Evolutionary conservation across 2,797 vertebrate genomes (phyloP), one percentile per base, ranked within the genome.

Genomic region (Coracias cyanogaster): DNA sequence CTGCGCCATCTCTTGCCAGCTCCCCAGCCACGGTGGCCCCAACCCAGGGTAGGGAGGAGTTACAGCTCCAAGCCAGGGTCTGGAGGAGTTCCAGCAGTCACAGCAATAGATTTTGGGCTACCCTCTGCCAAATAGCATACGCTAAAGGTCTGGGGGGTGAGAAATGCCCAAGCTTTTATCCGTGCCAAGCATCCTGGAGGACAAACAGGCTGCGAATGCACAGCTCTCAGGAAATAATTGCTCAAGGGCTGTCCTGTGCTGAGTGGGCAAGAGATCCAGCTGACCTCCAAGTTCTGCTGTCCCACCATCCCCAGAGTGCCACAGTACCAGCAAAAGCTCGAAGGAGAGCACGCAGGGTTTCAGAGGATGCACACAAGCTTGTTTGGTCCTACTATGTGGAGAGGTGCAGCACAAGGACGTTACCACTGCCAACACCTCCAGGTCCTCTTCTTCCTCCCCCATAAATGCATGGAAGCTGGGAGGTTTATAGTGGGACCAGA

Each of bases 401-500:
- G 46, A 74, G 33, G 25, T 17, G 35, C 19, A 22, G 51, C 2
- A 7, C 3, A 5, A 51, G 48, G 51, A 76, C 28, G 25, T 39
- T 3, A 43, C 7, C 49, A 45, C 41, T 10, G 24, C 41, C 80
- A 86, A 3, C 58, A 39, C 15, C 28, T 43, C 73, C 87, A 80
- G 65, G 43, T 24, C 37, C 10, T 74, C 72, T 18, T 7, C 21
- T 43, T 76, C 69, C 65, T 74, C 26, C 39, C 31, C n/a, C 1
- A 1, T 10, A 60, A 60, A 81, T 7, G n/a, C 25, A 69, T 49
- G 5, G 37, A 82, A 35, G 31, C n/a, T 3, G 5, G 29, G 26
- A 41, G 22, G 28, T 5, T 19, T 41, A 48, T 1, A 49, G 43
- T 1, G 0, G 49, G 28, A 48, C 31, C 0, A 0, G 2, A 54